These are phyloP conservation scores for Amblyraja radiata DNA, from an alignment of 2,797 vertebrate species.

Conservation along the genomic window DNA sequence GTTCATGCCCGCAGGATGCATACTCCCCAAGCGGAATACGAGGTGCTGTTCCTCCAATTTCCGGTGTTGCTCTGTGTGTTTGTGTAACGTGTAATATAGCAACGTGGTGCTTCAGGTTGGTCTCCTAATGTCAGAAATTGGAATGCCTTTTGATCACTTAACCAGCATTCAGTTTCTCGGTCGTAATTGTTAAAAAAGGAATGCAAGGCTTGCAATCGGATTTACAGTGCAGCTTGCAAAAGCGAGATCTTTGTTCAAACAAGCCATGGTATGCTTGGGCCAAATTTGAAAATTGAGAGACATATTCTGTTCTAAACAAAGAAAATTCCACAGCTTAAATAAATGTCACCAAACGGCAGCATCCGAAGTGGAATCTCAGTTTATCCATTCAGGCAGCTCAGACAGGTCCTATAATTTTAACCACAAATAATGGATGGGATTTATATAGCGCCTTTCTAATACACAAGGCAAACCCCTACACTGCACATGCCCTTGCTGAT, in stretches of 20 bases:
- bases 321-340: background rate
- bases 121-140: background rate
- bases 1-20: no score
- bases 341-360: background rate
- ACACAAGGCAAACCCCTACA: background rate
- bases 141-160: background rate
- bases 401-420: background rate
- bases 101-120: background rate
- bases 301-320: background rate
- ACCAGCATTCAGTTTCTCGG: background rate
- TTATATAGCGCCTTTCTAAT: no score
- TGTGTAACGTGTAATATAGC: background rate
- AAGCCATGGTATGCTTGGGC: background rate
- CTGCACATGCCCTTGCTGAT: no score
- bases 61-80: no score
- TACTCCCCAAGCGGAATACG: no score
- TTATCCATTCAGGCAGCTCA: background rate
- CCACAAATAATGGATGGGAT: no score
- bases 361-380: background rate
- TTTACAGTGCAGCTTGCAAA: background rate
- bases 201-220: background rate
- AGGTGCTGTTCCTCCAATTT: no score
- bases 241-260: background rate
- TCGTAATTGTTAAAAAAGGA: background rate
- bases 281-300: background rate